phyloP scores from a whole-genome alignment of 1,140 invertebrate genomes.

The Dinoponera quadriceps region DNA sequence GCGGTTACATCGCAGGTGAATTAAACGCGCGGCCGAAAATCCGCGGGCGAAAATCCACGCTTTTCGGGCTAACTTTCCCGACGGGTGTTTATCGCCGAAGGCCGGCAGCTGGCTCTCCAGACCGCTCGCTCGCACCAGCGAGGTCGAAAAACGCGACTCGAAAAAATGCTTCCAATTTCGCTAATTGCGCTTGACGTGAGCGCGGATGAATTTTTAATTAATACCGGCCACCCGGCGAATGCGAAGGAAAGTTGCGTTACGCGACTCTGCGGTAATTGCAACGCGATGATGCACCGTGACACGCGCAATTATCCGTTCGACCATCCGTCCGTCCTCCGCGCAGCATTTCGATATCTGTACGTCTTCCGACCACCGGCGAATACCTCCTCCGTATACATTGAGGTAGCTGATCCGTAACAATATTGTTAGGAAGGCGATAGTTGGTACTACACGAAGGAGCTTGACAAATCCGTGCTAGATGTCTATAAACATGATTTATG shows the following conservation, averaged over 20 bases:
- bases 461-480: too few relatives aligned
- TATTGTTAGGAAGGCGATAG: too few relatives aligned
- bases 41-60: slow-evolving; percentile 8
- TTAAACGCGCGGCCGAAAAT: neutral
- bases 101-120: too few relatives aligned
- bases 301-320: slow-evolving; percentile 38
- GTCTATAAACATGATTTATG: too few relatives aligned
- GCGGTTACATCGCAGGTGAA: neutral
- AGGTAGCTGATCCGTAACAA: too few relatives aligned
- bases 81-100: neutral
- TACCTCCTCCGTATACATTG: neutral
- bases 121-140: too few relatives aligned
- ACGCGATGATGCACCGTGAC: slow-evolving; percentile 11
- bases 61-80: slow-evolving; percentile 8
- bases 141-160: neutral
- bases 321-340: neutral
- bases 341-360: neutral
- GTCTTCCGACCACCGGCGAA: neutral
- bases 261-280: slow-evolving; percentile 25
- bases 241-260: neutral
- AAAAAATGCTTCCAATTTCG: slow-evolving; percentile 1
- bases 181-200: slow-evolving; percentile 14
- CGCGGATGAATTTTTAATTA: slow-evolving; percentile 54
- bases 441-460: too few relatives aligned
- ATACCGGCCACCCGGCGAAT: slow-evolving; percentile 20